A percentile compares a stretch with the other conserved stretches of the same genome.
These are phyloP conservation scores for Strix occidentalis DNA, from an alignment of 2,797 vertebrate species.

Conservation along the genomic window DNA sequence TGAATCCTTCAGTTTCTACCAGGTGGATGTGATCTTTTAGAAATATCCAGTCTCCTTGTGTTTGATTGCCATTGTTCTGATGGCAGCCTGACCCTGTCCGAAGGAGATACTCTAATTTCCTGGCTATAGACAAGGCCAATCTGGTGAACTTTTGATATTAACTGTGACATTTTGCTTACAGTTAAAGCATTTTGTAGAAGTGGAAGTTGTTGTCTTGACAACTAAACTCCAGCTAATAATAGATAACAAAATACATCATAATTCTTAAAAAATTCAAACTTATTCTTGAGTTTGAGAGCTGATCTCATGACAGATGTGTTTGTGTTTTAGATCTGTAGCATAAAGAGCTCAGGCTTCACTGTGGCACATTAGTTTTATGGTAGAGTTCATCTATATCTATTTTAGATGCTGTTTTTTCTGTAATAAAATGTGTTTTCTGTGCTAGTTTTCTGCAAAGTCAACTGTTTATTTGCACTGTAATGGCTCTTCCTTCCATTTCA, in stretches of 20 bases:
- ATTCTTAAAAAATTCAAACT: neutral
- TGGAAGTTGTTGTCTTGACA: constrained; percentile 65
- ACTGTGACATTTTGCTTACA: constrained; percentile 11
- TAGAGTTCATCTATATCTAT: neutral
- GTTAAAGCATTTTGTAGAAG: constrained; percentile 26
- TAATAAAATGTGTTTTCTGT: neutral
- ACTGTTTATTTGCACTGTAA: neutral
- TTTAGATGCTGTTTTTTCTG: neutral
- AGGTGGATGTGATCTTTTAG: neutral
- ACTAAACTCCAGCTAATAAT: constrained; percentile 55
- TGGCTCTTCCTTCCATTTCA: neutral
- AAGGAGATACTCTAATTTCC: neutral
- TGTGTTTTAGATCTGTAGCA: neutral
- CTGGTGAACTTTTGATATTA: constrained; percentile 17
- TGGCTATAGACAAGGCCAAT: neutral
- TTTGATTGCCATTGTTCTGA: neutral
- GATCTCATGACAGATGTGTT: neutral
- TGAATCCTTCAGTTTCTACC: neutral
- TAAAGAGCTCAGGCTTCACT: neutral
- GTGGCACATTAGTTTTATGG: neutral
- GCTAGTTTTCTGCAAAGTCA: neutral
- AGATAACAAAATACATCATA: constrained; percentile 39
- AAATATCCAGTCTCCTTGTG: neutral
- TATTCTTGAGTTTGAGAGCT: neutral
- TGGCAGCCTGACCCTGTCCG: neutral